phyloP scores from a whole-genome alignment of 2,113 vertebrate species.

The Clarias gariepinus region DNA sequence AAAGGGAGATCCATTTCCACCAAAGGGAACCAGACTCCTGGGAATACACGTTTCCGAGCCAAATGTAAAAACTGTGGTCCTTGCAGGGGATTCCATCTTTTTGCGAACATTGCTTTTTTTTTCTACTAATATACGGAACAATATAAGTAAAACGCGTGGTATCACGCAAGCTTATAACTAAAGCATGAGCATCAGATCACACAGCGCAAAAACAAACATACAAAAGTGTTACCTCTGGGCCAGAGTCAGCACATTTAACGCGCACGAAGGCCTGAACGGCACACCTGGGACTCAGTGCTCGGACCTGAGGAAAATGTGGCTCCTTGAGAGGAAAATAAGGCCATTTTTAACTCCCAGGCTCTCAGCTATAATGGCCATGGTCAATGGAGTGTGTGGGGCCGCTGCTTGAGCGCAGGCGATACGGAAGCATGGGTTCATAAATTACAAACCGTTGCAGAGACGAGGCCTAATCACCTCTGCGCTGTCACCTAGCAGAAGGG shows the following conservation, averaged over 20 bases:
- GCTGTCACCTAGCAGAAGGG: constrained; percentile 73
- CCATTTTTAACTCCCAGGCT: constrained; percentile 68
- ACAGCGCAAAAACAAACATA: constrained; percentile 36
- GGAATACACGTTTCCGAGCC: background rate
- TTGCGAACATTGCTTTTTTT: background rate
- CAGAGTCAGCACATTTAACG: constrained; percentile 65
- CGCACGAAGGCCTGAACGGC: constrained; percentile 61
- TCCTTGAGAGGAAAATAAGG: constrained; percentile 70
- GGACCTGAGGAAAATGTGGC: constrained; percentile 68
- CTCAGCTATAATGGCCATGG: constrained; percentile 66
- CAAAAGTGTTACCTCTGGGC: constrained; percentile 57
- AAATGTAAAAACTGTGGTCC: background rate
- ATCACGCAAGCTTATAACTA: background rate
- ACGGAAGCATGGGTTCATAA: constrained; percentile 67
- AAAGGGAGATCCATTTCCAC: background rate
- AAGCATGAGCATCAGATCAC: background rate
- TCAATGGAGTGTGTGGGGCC: constrained; percentile 73
- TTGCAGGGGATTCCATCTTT: background rate
- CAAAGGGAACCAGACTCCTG: background rate
- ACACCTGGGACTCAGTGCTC: constrained; percentile 68
- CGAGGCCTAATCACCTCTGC: constrained; percentile 70
- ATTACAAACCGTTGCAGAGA: constrained; percentile 67
- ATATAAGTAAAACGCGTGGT: background rate
- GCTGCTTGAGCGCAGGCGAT: constrained; percentile 71
- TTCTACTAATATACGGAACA: background rate